Conservation (phyloP, 2,888 invertebrate species). For the Adelognathus sp. region DNA sequence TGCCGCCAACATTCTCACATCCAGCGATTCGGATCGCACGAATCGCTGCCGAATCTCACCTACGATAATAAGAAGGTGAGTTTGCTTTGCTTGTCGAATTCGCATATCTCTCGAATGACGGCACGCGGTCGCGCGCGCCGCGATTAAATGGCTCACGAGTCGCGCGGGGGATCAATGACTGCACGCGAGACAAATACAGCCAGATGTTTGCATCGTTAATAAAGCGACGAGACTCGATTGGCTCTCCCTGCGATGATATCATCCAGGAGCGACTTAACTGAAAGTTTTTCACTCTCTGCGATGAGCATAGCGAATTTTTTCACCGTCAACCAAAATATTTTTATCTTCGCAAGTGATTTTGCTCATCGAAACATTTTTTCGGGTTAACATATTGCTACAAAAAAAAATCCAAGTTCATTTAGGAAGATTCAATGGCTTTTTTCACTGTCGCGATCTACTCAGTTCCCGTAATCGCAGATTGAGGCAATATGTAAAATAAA, state of each 20-base stretch:
- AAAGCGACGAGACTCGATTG: slow-evolving; percentile 64
- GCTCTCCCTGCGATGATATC: slow-evolving; percentile 66
- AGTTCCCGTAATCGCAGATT: too few species aligned
- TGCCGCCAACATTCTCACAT: slow-evolving; percentile 56
- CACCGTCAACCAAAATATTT: too few species aligned
- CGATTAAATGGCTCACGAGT: too few species aligned
- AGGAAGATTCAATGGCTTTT: too few species aligned
- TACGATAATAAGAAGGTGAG: background rate
- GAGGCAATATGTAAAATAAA: too few species aligned
- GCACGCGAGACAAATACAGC: slow-evolving; percentile 38
- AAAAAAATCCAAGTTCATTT: too few species aligned
- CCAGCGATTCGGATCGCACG: background rate
- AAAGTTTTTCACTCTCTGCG: background rate
- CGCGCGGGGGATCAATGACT: slow-evolving; percentile 19
- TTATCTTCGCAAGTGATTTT: too few species aligned
- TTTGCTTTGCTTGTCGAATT: background rate
- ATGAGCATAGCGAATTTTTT: background rate
- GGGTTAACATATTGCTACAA: too few species aligned
- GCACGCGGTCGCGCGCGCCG: too few species aligned
- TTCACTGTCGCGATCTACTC: too few species aligned
- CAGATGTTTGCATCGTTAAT: slow-evolving; percentile 69
- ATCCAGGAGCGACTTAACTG: slow-evolving; percentile 64
- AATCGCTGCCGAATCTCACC: background rate
- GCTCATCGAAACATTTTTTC: too few species aligned
- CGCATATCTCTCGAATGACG: too few species aligned